Conservation (phyloP, 2,888 invertebrate genomes). For the Chrysomela aeneicollis region DNA sequence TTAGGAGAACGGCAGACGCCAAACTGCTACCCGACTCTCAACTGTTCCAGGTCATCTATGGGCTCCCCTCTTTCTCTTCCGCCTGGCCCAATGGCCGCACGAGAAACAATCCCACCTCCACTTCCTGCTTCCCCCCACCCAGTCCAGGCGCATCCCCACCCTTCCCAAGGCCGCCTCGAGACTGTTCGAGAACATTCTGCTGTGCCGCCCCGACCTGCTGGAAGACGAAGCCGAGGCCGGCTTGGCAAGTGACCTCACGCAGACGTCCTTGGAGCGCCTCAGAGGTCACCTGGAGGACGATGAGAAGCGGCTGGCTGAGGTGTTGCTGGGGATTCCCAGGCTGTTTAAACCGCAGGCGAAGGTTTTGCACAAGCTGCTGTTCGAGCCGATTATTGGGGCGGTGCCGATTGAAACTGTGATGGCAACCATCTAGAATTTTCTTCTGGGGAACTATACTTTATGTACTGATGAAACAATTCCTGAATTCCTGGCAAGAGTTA, state of each 20-base stretch:
- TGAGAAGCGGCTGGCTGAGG: constrained; percentile 47
- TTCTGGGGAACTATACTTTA: too few relatives aligned
- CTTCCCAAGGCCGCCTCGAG: constrained; percentile 51
- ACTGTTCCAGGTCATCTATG: constrained; percentile 62
- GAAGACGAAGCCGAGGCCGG: constrained; percentile 47
- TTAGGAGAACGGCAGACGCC: too few relatives aligned
- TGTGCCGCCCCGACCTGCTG: constrained; percentile 55
- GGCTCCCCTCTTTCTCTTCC: constrained; percentile 68
- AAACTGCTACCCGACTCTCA: too few relatives aligned
- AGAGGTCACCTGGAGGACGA: constrained; percentile 44
- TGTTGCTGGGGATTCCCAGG: constrained; percentile 52
- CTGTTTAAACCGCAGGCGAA: constrained; percentile 52
- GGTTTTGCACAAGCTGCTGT: constrained; percentile 53
- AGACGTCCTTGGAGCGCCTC: constrained; percentile 44
- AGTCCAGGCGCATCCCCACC: constrained; percentile 45
- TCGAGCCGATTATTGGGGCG: constrained; percentile 59
- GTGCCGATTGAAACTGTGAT: constrained; percentile 61
- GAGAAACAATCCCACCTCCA: constrained; percentile 59
- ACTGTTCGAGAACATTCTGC: constrained; percentile 54
- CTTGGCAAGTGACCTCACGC: constrained; percentile 43
- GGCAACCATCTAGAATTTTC: constrained; percentile 57
- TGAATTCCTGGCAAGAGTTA: too few relatives aligned
- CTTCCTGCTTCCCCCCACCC: constrained; percentile 46
- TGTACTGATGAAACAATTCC: too few relatives aligned
- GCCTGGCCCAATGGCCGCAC: constrained; percentile 67